Evolutionary conservation across 1,140 invertebrate species (phyloP).

Genomic region (Procambarus clarkii): DNA sequence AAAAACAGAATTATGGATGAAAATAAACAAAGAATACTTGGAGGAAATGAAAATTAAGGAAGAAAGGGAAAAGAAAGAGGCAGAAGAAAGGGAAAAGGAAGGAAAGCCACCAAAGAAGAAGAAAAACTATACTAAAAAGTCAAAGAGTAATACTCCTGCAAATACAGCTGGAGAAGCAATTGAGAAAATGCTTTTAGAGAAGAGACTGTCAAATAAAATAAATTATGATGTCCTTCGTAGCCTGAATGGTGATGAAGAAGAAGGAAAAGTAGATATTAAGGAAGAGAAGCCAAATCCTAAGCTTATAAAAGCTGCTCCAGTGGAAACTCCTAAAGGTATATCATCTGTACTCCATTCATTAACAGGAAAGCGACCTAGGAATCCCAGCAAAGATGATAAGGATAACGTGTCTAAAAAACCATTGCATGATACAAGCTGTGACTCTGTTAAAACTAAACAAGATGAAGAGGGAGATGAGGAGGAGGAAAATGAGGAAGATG

Average conservation of each 20-base stretch:
- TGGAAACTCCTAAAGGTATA: constrained; percentile 60
- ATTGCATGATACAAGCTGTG: not conserved
- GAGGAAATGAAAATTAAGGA: constrained; percentile 79
- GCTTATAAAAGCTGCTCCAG: constrained; percentile 50
- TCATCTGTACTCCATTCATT: constrained; percentile 52
- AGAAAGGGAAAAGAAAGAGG: constrained; percentile 87
- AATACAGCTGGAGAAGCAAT: constrained; percentile 93
- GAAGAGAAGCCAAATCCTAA: constrained; percentile 60
- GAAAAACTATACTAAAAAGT: constrained; percentile 79
- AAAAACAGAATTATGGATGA: constrained; percentile 88
- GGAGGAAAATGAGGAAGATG: constrained; percentile 72
- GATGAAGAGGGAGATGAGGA: constrained; percentile 62
- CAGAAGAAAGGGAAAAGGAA: constrained; percentile 75
- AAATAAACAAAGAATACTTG: constrained; percentile 73
- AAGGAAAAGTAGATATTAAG: constrained; percentile 72
- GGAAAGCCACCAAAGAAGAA: constrained; percentile 80
- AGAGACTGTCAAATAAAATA: constrained; percentile 96
- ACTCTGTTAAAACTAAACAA: not conserved
- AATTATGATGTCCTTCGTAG: constrained; percentile 97
- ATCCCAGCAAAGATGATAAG: constrained; percentile 55
- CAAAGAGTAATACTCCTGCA: constrained; percentile 78
- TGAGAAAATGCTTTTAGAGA: constrained; percentile 95
- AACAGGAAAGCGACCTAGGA: constrained; percentile 41
- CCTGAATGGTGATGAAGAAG: constrained; percentile 78
- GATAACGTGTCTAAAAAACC: constrained; percentile 57